Base-by-base conservation (phyloP, 2,888 invertebrate species). In the Ptychoptera contaminata region DNA sequence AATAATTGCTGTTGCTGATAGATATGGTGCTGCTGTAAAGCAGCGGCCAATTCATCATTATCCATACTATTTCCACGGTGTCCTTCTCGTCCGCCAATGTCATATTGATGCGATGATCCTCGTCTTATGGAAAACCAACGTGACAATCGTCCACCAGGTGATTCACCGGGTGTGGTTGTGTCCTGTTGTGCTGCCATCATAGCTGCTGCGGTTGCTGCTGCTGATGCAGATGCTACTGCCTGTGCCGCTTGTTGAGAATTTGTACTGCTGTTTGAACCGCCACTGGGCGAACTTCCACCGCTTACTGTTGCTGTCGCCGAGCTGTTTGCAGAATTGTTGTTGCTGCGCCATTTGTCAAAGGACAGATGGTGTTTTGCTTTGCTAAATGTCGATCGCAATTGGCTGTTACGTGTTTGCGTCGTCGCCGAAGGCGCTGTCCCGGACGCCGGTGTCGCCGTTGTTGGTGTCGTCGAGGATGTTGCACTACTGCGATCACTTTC, bases 51-150 rank as follows among this genome's bases (percentile, higher is more conserved):
- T 8, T 40, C 40, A 34, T 40, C 52, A 43, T 60, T 37, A 58
- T 59, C 37, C 57, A 58, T 44, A 59, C 57, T 40, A 52, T 52
- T 46, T 5, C 40, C 16, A 40, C 60, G 61, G 40, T 66, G 62
- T 11, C 62, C 59, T 47, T 67, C 65, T 35, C 65, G 62, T 50
- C 68, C 67, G 42, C 70, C 77, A 49, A 79, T 77, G 58, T 86
- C 86, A 63, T 85, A 86, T 57, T 86, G 86, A 63, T 84, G 81
- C n/a, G 79, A 70, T 49, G 82, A 82, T 37, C 84, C 82, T 48
- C 87, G 73, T 36, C 88, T 70, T 50, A 90, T 84, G 56, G 87
- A 88, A 70, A 90, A 91, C 87, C 88, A 90, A 53, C 91, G 73
- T 31, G 87, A 81, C 40, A 90, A 71, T 46, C 84, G 72, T 49